phyloP scores from a whole-genome alignment of 2,888 invertebrate genomes.

The Enchytraeus crypticus region DNA sequence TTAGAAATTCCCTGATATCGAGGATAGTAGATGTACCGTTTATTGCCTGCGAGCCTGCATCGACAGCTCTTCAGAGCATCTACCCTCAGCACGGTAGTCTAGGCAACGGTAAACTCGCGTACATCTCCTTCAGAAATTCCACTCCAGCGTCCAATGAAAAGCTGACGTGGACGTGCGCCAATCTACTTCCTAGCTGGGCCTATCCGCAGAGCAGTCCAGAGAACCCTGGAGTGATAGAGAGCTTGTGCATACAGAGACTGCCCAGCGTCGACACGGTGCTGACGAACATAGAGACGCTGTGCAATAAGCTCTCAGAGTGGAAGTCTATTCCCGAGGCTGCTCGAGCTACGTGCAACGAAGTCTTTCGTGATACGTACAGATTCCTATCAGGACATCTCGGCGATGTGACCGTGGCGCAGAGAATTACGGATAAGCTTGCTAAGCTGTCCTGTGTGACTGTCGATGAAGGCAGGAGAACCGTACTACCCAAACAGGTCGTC shows the following conservation, averaged over 20 bases:
- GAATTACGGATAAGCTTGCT: constrained; percentile 6
- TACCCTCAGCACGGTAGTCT: constrained; percentile 17
- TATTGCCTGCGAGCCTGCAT: constrained; percentile 11
- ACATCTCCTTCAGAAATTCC: constrained; percentile 19
- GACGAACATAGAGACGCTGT: neutral
- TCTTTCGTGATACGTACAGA: constrained; percentile 17
- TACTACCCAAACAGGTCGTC: constrained; percentile 26
- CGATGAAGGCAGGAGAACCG: constrained; percentile 15
- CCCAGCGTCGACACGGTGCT: constrained; percentile 3
- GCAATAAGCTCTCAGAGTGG: neutral
- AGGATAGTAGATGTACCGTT: constrained; percentile 18
- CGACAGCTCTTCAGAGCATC: constrained; percentile 7
- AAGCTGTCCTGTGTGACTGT: constrained; percentile 18
- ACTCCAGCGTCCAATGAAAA: constrained; percentile 10
- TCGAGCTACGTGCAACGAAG: constrained; percentile 2
- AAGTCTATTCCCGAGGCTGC: too few species aligned
- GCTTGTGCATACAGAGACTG: constrained; percentile 11
- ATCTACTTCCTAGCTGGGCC: constrained; percentile 24
- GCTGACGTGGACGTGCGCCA: constrained; percentile 21
- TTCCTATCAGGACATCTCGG: constrained; percentile 9
- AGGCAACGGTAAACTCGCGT: constrained; percentile 15
- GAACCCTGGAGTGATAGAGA: too few species aligned
- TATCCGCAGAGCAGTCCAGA: constrained; percentile 21
- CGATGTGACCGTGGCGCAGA: too few species aligned
- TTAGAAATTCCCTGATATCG: constrained; percentile 15